Base-by-base conservation (phyloP, 1,140 invertebrate genomes). In the Eueides isabella region DNA sequence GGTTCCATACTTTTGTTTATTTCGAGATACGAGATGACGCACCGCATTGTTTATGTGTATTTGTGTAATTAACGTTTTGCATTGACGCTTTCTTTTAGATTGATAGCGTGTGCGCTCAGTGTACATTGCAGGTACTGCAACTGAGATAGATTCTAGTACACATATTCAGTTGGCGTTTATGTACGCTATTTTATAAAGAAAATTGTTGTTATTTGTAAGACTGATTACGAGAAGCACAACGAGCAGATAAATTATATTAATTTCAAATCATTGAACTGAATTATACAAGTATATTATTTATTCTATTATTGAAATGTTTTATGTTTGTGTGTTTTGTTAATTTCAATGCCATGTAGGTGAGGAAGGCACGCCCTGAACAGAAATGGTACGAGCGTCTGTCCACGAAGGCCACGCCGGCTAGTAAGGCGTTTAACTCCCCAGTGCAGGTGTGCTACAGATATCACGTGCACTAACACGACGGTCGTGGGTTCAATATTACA, bases 311-410 rank as follows among this genome's bases (percentile, higher is more conserved):
- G 30, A 16, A 30, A n/a, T 19, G 23, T 63, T 16, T 62, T 35
- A 62, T 63, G 26, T n/a, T 19, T 65, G 66, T 55, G 55, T 73
- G 55, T 65, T 38, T 67, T 67, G 44, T 66, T 70, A 31, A 61
- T 71, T 3, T 19, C 12, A 14, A 30, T 68, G 12, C 62, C 35
- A 61, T 65, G 5, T 85, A 92, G 89, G 87, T 87, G 78, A 87
- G 83, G 77, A 92, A 85, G 77, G 72, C 72, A 12, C 83, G 83
- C 29, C 74, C 76, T 5, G 87, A 91, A 67, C 84, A 86, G 78
- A 89, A 85, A 61, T 92, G 90, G 90, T 92, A 86, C 86, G 90
- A 91, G 85, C 83, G 90, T 33, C 83, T 92, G 69, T 92, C 90
- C 16, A 81, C 82, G 33, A 90, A 85, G 74, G 66, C 72, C 5